Percentiles rank a stretch among this genome's conserved stretches.
phyloP scores from a whole-genome alignment of 2,888 invertebrate species.

The Erebia ligea region DNA sequence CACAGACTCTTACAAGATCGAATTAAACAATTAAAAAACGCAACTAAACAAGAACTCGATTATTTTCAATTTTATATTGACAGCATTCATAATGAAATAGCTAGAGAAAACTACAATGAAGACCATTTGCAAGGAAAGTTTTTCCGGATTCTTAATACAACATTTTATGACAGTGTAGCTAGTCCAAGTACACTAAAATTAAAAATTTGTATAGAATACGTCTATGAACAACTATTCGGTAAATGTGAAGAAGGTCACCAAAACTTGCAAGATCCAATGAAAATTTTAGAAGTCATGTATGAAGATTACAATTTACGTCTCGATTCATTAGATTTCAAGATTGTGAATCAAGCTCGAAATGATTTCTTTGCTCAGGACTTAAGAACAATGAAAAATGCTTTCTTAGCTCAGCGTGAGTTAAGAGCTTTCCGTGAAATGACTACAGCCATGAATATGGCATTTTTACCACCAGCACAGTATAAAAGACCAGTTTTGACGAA shows the following conservation, averaged over 20 bases:
- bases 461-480: slow-evolving; percentile 65
- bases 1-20: slow-evolving; percentile 61
- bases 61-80: slow-evolving; percentile 76
- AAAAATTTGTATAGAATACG: slow-evolving; percentile 76
- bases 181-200: slow-evolving; percentile 69
- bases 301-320: slow-evolving; percentile 73
- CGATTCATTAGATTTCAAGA: slow-evolving; percentile 71
- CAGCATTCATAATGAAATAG: slow-evolving; percentile 62
- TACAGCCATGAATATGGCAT: slow-evolving; percentile 74
- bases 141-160: slow-evolving; percentile 68
- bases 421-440: slow-evolving; percentile 74
- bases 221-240: slow-evolving; percentile 75
- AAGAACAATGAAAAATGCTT: slow-evolving; percentile 72
- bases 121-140: slow-evolving; percentile 68
- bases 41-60: slow-evolving; percentile 67
- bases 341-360: slow-evolving; percentile 69
- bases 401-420: slow-evolving; percentile 69
- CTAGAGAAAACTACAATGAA: slow-evolving; percentile 68
- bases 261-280: slow-evolving; percentile 72
- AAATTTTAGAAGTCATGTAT: slow-evolving; percentile 74
- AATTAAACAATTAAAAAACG: slow-evolving; percentile 63
- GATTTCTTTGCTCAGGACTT: slow-evolving; percentile 75
- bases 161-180: slow-evolving; percentile 72
- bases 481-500: slow-evolving; percentile 61
- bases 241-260: slow-evolving; percentile 77